Evolutionary conservation across 2,113 vertebrate species (phyloP).

Genomic region (Crotalus helleri): DNA sequence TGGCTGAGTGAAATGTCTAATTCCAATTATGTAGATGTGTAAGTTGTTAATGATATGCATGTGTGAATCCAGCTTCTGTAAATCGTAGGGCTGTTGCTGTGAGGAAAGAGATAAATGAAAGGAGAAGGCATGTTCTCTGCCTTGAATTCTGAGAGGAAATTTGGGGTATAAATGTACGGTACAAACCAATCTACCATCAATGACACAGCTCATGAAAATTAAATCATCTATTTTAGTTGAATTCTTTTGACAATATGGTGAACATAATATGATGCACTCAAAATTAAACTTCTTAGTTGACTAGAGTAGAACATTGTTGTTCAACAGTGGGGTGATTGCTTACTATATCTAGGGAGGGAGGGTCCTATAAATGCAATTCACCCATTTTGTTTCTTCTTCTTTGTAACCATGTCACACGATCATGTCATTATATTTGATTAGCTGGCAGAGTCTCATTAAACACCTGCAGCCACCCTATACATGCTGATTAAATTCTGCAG

Average conservation of each 20-base stretch:
- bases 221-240: neutral
- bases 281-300: neutral
- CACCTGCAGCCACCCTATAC: neutral
- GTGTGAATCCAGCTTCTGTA: neutral
- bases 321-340: neutral
- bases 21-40: neutral
- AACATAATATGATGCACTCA: neutral
- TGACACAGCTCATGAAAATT: neutral
- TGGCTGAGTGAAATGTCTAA: neutral
- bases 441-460: neutral
- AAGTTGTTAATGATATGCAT: neutral
- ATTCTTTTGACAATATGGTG: neutral
- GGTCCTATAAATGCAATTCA: neutral
- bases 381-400: neutral
- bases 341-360: neutral
- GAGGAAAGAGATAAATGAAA: neutral
- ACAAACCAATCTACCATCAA: neutral
- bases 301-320: neutral
- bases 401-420: neutral
- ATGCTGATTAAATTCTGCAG: neutral
- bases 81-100: neutral
- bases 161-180: neutral
- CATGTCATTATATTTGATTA: constrained; percentile 8
- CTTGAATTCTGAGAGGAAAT: neutral
- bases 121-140: neutral